A percentile compares a stretch with the other conserved stretches of the same genome.
phyloP scores from a whole-genome alignment of 2,888 invertebrate genomes.

The Teleiodes luculella region DNA sequence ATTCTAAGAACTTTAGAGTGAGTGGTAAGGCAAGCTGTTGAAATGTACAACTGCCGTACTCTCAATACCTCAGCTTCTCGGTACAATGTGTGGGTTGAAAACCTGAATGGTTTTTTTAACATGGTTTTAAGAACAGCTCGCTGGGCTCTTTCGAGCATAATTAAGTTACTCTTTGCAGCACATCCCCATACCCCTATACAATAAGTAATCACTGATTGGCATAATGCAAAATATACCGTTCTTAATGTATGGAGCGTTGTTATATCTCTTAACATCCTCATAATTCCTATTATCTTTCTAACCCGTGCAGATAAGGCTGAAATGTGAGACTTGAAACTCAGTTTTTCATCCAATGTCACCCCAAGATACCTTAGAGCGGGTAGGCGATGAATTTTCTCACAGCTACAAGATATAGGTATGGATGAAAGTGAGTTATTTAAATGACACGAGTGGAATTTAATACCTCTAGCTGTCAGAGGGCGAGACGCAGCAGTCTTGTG shows the following conservation, averaged over 20 bases:
- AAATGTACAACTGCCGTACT: background rate
- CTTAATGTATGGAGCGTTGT: no score
- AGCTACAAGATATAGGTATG: background rate
- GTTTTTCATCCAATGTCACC: background rate
- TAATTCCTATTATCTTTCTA: no score
- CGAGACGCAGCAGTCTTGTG: background rate
- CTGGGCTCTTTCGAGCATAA: no score
- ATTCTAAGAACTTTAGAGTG: no score
- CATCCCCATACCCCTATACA: background rate
- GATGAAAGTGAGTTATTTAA: background rate
- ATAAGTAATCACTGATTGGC: background rate
- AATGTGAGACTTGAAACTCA: background rate
- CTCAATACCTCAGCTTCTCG: background rate
- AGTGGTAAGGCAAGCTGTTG: background rate
- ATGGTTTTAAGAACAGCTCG: background rate
- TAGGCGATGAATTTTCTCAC: background rate
- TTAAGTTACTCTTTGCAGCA: background rate
- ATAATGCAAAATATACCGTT: background rate
- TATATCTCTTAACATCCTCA: no score
- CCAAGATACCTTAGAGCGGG: background rate
- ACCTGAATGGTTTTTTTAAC: background rate
- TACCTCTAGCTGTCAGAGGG: background rate
- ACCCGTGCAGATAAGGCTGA: no score
- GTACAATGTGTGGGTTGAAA: background rate
- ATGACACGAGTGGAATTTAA: background rate